phyloP scores from a whole-genome alignment of 2,113 vertebrate species.

The Tenebrosternarchus preto region DNA sequence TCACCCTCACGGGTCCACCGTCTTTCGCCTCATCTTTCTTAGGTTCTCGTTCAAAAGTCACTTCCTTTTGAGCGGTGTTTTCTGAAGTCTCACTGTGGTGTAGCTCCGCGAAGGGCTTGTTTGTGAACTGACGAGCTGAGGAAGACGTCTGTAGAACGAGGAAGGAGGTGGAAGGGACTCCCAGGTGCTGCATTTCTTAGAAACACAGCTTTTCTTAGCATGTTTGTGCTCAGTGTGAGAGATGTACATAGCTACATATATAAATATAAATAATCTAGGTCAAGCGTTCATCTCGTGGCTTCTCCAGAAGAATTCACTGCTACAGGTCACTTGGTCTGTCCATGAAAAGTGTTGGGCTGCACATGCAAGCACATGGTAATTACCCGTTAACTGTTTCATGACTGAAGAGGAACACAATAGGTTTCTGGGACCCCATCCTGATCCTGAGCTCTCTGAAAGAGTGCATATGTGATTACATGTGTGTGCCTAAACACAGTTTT shows the following conservation, averaged over 20 bases:
- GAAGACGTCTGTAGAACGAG: too few relatives aligned
- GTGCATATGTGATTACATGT: slow-evolving; percentile 35
- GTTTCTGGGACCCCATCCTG: slow-evolving; percentile 14
- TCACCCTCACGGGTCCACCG: background rate
- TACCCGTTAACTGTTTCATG: background rate
- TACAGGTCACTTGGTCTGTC: slow-evolving; percentile 65
- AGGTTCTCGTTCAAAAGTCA: background rate
- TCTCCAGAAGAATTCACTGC: slow-evolving; percentile 70
- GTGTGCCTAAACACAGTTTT: slow-evolving; percentile 48
- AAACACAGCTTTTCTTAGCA: slow-evolving; percentile 65
- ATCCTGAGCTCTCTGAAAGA: slow-evolving; percentile 21
- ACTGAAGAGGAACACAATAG: slow-evolving; percentile 7
- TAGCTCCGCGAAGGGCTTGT: too few relatives aligned
- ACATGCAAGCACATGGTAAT: slow-evolving; percentile 10
- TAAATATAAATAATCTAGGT: slow-evolving; percentile 73
- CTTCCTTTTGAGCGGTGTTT: background rate
- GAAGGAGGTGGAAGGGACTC: too few relatives aligned
- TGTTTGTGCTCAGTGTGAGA: slow-evolving; percentile 71
- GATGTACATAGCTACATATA: slow-evolving; percentile 72
- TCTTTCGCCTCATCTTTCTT: background rate
- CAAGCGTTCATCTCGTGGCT: slow-evolving; percentile 67
- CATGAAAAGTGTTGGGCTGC: slow-evolving; percentile 39
- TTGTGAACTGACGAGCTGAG: too few relatives aligned
- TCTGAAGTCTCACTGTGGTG: too few relatives aligned
- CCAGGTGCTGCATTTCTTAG: too few relatives aligned